Base-by-base conservation (phyloP, 1,140 invertebrate species). In the Calycopis cecrops region DNA sequence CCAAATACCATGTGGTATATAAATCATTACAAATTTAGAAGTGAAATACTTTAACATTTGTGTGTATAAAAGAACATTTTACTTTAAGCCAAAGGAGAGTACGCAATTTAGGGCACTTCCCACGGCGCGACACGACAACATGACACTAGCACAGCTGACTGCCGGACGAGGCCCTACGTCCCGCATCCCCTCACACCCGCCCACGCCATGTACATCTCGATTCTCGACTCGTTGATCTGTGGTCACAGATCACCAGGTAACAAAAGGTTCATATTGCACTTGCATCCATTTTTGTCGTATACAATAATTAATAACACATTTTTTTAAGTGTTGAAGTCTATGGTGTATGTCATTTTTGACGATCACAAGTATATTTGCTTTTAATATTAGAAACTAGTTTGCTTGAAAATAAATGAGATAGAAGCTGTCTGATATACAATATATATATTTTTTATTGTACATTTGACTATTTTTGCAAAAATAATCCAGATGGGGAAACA, bases 101-200 rank as follows among this genome's bases (percentile, higher is more conserved):
- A 67, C 77, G 57, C 68, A 71, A 84, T 79, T 85, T 80, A 78
- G 80, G 79, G 42, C 78, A 84, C 71, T 83, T 84, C 83, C 75
- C 80, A 86, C 76, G 78, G 62, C 70, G 65, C 71, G 64, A 62
- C 63, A 68, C 72, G 73, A 74, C 73, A 71, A 78, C 75, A 78
- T 84, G 77, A 76, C 76, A 81, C 76, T 81, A 63, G 78, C 79
- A 85, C 83, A 86, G 83, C 83, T 86, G 83, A 86, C 83, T 86
- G 79, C 65, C 78, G 74, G 73, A 75, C 70, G 65, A 58, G 60
- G 57, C 60, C 61, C 62, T 17, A 28, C 67, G 67, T 68, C 69
- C 73, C 70, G 57, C 66, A 63, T 65, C 52, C 60, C 42, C 56
- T 65, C 58, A 57, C 61, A 64, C 76, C 67, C 73, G 61, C 68